Evolutionary conservation across 2,113 vertebrate genomes (phyloP), one percentile per base, ranked within the genome.

Genomic region (Esox niger): DNA sequence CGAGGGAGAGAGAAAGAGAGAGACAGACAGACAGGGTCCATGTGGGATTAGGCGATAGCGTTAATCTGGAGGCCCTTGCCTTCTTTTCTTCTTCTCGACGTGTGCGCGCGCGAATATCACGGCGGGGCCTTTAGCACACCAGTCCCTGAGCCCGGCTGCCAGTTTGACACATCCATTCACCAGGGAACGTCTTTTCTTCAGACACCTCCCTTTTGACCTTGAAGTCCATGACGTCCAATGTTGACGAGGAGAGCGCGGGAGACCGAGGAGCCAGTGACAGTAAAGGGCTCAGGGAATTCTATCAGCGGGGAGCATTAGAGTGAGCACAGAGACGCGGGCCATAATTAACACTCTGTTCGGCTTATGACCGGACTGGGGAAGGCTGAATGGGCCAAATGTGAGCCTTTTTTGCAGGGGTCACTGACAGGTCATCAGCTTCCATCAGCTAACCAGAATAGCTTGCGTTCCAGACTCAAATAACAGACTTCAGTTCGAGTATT

Each of bases 301-400:
- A 91, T 93, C 92, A 92, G 88, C 84, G 88, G 89, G 89, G 90
- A 87, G 88, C 90, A 88, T 87, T 87, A 86, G 68, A 79, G 86
- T 87, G 15, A 80, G 91, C 75, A 80, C 75, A 90, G 87, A 89
- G 88, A 87, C 88, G 83, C 72, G 83, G 35, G 91, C 91, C 88
- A 89, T 94, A 94, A 93, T 95, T 94, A 95, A 92, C 89, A 43
- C 87, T 84, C 70, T 86, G 88, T 89, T 92, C 90, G 90, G 88
- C 90, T 88, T 89, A 86, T 89, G 89, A 87, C 91, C 80, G 86
- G 86, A 83, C 89, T 79, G 80, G 64, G 88, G 90, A 3, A 20
- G 46, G 46, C 35, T 38, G 11, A 38, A 71, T 76, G 62, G 5
- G 1, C 27, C 60, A 80, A 91, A 82, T 87, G 78, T 73, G 56